Conservation (phyloP, 1,140 invertebrate genomes). For the Kradibia gibbosae region DNA sequence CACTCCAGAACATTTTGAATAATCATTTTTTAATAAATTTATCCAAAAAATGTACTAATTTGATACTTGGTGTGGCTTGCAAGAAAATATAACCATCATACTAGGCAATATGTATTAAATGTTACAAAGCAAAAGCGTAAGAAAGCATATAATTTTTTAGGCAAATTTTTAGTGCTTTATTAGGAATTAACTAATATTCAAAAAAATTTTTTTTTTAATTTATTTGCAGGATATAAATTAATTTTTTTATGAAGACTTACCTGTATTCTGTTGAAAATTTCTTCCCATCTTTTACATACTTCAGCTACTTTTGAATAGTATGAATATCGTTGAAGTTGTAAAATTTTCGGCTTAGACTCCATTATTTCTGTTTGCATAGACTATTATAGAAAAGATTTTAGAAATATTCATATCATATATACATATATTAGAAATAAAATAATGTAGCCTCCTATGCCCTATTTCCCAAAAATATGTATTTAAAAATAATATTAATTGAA, state of each 20-base stretch:
- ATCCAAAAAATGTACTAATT: conserved; percentile 7
- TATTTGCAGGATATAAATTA: conserved; percentile 32
- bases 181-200: too few relatives aligned
- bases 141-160: conserved; percentile 26
- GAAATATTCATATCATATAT: background rate
- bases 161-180: background rate
- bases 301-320: conserved; percentile 68
- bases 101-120: conserved; percentile 58
- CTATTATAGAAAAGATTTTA: conserved; percentile 54
- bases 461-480: too few relatives aligned
- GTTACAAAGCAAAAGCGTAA: conserved; percentile 49
- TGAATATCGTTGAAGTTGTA: conserved; percentile 65
- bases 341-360: conserved; percentile 67
- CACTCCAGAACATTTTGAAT: background rate
- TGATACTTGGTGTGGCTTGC: conserved; percentile 41
- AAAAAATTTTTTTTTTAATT: too few relatives aligned
- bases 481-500: conserved; percentile 16
- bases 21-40: conserved; percentile 1
- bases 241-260: conserved; percentile 56
- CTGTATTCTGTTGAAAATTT: conserved; percentile 65
- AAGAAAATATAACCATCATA: conserved; percentile 20
- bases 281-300: conserved; percentile 68
- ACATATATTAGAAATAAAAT: conserved; percentile 1
- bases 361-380: conserved; percentile 68
- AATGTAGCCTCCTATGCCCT: too few relatives aligned